These are phyloP conservation scores for Pelosia muscerda DNA, from an alignment of 2,888 invertebrate species.

Conservation along the genomic window DNA sequence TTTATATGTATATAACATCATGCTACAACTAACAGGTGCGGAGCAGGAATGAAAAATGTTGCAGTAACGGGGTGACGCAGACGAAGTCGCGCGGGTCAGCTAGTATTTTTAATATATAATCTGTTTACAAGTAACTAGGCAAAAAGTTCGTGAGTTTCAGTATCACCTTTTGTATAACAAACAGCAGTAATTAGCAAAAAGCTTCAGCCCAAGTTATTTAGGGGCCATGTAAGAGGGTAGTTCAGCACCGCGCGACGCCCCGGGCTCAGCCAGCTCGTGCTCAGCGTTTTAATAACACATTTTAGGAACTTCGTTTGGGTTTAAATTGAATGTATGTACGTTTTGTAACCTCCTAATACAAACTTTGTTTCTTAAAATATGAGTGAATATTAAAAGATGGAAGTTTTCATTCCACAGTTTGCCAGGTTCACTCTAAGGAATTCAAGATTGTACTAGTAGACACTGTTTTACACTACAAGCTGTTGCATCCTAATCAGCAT, in stretches of 20 bases:
- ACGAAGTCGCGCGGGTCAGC: too few relatives aligned
- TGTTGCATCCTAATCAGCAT: not conserved
- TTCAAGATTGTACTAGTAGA: not conserved
- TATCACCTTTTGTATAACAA: conserved; percentile 38
- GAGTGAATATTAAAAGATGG: not conserved
- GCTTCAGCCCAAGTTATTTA: conserved; percentile 43
- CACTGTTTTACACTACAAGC: not conserved
- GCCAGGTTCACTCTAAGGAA: not conserved
- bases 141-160: conserved; percentile 22
- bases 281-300: conserved; percentile 42
- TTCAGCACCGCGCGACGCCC: not conserved
- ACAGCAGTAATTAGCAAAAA: conserved; percentile 47
- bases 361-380: conserved; percentile 9
- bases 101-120: too few relatives aligned
- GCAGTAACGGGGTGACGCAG: too few relatives aligned
- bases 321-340: conserved; percentile 39
- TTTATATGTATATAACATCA: too few relatives aligned
- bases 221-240: conserved; percentile 37
- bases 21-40: too few relatives aligned
- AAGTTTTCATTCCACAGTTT: not conserved
- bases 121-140: too few relatives aligned
- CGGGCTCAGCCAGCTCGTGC: conserved; percentile 8
- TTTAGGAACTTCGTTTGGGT: conserved; percentile 43
- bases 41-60: too few relatives aligned
- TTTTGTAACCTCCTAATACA: conserved; percentile 17